Evolutionary conservation across 1,140 invertebrate genomes (phyloP).

Genomic region (Scaptodrosophila lebanonensis): DNA sequence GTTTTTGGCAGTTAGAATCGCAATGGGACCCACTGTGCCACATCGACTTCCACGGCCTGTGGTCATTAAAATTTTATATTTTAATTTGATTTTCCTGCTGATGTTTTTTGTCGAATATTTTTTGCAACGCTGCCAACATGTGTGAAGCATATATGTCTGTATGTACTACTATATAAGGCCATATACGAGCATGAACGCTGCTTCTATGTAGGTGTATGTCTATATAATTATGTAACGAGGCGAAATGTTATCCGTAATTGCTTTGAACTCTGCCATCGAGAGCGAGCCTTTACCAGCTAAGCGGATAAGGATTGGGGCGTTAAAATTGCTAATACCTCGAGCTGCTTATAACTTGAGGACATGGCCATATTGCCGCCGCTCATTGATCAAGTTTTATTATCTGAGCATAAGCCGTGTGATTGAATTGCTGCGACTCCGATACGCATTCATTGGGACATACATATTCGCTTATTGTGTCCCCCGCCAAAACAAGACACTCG

Average conservation of each 20-base stretch:
- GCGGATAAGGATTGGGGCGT: constrained; percentile 46
- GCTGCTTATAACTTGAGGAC: constrained; percentile 54
- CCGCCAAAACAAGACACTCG: no score
- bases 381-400: constrained; percentile 2
- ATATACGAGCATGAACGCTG: no score
- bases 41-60: constrained; percentile 26
- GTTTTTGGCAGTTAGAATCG: no score
- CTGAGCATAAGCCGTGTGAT: constrained; percentile 50
- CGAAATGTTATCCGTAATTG: no score
- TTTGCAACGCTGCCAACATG: no score
- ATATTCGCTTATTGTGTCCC: no score
- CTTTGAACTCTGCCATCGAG: constrained; percentile 30
- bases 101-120: constrained; percentile 11
- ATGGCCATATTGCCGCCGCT: constrained; percentile 4
- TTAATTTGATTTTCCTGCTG: constrained; percentile 70
- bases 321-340: constrained; percentile 40
- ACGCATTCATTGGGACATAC: no score
- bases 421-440: constrained; percentile 25
- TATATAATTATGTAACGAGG: constrained; percentile 55
- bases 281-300: no score
- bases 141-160: no score
- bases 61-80: constrained; percentile 72
- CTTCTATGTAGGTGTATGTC: no score
- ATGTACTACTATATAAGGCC: no score
- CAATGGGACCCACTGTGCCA: no score